Conservation (phyloP, 2,888 invertebrate genomes). For the Thelaira solivaga region DNA sequence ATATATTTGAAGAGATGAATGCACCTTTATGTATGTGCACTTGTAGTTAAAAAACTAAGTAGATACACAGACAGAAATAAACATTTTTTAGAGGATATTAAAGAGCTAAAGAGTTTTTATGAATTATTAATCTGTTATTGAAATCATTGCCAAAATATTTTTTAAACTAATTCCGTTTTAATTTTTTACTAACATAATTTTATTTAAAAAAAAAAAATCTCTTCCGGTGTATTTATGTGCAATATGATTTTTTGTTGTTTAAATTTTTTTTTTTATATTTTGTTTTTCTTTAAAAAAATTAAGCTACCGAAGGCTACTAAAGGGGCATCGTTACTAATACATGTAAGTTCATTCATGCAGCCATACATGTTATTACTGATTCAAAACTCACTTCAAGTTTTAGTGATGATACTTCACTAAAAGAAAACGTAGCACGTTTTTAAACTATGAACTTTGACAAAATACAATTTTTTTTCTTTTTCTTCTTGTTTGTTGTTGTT, state of each 20-base stretch:
- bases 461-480: constrained; percentile 52
- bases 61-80: too few species aligned
- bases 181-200: too few species aligned
- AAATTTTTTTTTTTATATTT: background rate
- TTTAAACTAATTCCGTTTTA: too few species aligned
- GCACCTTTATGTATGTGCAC: background rate
- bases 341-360: constrained; percentile 50
- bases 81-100: too few species aligned
- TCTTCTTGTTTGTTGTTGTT: constrained; percentile 31
- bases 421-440: constrained; percentile 69
- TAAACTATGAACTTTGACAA: constrained; percentile 74
- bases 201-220: background rate
- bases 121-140: too few species aligned
- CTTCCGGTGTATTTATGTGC: constrained; percentile 17
- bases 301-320: constrained; percentile 62
- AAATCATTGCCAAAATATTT: too few species aligned
- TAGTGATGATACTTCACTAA: constrained; percentile 40
- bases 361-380: constrained; percentile 29
- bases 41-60: too few species aligned
- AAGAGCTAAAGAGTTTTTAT: too few species aligned
- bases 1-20: constrained; percentile 34
- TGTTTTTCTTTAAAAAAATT: constrained; percentile 39
- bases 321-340: constrained; percentile 54
- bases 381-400: constrained; percentile 30
- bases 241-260: background rate